These are phyloP conservation scores for Dolichopus griseipennis DNA, from an alignment of 2,888 invertebrate species.

Conservation along the genomic window DNA sequence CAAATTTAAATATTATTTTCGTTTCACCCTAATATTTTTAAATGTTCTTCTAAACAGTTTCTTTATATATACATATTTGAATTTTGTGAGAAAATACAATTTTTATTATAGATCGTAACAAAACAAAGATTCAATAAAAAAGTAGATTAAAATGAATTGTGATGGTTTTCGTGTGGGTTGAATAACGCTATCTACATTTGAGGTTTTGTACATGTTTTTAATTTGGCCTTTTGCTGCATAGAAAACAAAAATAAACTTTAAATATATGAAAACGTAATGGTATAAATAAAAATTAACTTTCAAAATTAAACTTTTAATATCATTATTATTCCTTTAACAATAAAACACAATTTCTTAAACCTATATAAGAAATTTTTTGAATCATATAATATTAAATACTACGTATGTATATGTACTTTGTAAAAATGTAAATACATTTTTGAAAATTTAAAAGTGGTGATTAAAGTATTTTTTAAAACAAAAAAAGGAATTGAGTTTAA, in stretches of 20 bases:
- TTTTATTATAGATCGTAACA: background rate
- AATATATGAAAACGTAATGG: background rate
- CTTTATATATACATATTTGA: background rate
- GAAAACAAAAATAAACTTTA: background rate
- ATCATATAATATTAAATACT: too few relatives aligned
- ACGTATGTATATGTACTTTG: too few relatives aligned
- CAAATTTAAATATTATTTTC: too few relatives aligned
- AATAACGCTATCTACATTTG: background rate
- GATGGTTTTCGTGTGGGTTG: background rate
- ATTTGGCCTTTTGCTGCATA: background rate
- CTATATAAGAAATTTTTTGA: too few relatives aligned
- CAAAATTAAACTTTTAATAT: background rate
- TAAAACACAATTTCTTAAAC: too few relatives aligned
- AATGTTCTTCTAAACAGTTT: too few relatives aligned
- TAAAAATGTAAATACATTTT: too few relatives aligned
- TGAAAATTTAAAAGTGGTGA: too few relatives aligned
- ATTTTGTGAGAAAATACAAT: background rate
- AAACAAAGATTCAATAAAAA: background rate
- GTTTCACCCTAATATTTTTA: too few relatives aligned
- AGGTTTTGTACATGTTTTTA: background rate
- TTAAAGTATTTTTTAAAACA: too few relatives aligned
- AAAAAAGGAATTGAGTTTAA: too few relatives aligned
- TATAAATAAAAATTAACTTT: background rate
- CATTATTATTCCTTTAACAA: background rate
- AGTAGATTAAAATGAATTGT: constrained; percentile 1